Base-by-base conservation (phyloP, 1,140 invertebrate species). In the Aphelinus atriplicis region DNA sequence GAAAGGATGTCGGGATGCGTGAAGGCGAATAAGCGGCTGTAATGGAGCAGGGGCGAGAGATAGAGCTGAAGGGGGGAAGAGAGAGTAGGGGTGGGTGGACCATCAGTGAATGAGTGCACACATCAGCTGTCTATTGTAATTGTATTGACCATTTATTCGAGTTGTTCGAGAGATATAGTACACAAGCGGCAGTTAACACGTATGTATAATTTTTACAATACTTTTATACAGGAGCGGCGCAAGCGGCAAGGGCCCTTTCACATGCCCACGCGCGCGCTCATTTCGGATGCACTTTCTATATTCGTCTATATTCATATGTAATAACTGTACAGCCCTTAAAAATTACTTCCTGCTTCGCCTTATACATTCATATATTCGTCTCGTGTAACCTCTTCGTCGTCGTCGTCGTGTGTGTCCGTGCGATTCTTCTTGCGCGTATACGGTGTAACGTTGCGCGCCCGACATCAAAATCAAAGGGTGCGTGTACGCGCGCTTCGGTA, bases 131-230 rank as follows among this genome's bases (percentile, higher is more conserved):
- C 57, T 73, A 77, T 73, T 77, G 58, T 75, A 71, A 88, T 85
- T 83, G 81, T 84, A 84, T 84, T 84, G 84, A 84, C 84, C 86
- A 87, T 88, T 87, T 88, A 87, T 88, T 88, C 82, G 85, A 87
- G 7, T 63, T 75, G 26, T 26, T 26, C 26, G 26, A 26, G 26
- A 26, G 83, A 85, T 88, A 88, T 88, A 85, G 84, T 87, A 88
- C 85, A 87, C 84, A 88, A 88, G 86, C 84, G 81, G 84, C 86
- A 86, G 84, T 83, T 87, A 87, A 87, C 84, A 87, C 82, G 84
- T 88, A 88, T 88, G 83, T 88, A 88, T 88, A 87, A 86, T 88
- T 88, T 88, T 86, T 88, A 88, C 86, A 88, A 84, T 88, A 84
- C 78, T 85, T 86, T 61, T 86, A 88, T 86, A 88, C 85, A 86